Base-by-base conservation (phyloP, 2,113 vertebrate species). In the chimpanzee (Pan troglodytes) region DNA sequence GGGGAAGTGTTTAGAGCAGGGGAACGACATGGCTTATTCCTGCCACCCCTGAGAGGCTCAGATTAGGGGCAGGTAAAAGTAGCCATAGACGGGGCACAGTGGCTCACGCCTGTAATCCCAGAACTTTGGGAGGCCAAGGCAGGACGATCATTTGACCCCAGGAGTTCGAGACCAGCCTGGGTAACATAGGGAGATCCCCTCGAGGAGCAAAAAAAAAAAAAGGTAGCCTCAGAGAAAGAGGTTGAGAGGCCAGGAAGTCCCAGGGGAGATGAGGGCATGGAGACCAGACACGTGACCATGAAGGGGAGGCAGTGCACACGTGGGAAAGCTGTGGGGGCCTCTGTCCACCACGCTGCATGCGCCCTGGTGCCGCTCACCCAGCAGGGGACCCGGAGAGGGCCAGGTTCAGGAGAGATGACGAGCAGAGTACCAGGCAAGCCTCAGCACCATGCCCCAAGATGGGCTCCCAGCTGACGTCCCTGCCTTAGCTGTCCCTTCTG, bases 401-500 rank as follows among this genome's bases (percentile, higher is more conserved):
- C 61, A 22, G 38, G 45, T 8, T 52, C 2, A 14, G 27, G 6
- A 83, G 35, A 70, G 67, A 35, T 48, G 13, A 43, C 0, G 3
- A 78, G 32, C 48, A 38, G 52, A 52, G 8, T 38, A 38, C 43
- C 48, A 78, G 45, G 45, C 4, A 48, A 32, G 45, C 27, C 38
- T 68, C 38, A 17, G 35, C 0, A 23, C 8, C 81, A 64, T 4
- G 59, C 2, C n/a, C 81, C n/a, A 38, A 64, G 4, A 18, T 0
- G 5, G 12, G n/a, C 5, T 78, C 64, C 27, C 64, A 67, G 27
- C 25, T n/a, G 22, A 3, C 17, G 25, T 6, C 50, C 88, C 55
- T 1, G 1, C 25, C 13, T 50, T 13, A 32, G 35, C n/a, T 0
- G 0, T 35, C 45, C 67, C 48, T 78, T 30, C 11, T 6, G 27